Conservation (phyloP, 2,797 vertebrate genomes). For the Neosilurus mollespiculum region DNA sequence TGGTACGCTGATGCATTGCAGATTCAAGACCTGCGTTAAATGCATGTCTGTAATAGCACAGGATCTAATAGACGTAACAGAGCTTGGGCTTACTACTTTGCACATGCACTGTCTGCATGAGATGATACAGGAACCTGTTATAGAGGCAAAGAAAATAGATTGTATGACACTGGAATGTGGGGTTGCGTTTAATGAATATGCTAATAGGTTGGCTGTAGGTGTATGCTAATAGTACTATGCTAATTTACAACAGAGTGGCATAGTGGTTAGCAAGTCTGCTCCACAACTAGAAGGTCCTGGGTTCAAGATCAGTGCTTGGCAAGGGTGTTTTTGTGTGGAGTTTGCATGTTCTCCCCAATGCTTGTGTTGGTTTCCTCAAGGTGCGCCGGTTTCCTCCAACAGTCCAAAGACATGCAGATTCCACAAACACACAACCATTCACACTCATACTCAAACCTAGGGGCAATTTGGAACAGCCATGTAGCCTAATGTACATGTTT, state of each 20-base stretch:
- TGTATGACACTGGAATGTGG: neutral
- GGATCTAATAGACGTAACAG: slow-evolving; percentile 14
- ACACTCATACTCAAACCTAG: too few relatives aligned
- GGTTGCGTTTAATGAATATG: slow-evolving; percentile 14
- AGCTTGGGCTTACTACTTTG: slow-evolving; percentile 4
- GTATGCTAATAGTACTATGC: slow-evolving; percentile 8
- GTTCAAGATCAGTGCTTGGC: too few relatives aligned
- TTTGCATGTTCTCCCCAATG: too few relatives aligned
- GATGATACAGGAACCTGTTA: slow-evolving; percentile 27
- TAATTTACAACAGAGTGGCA: neutral
- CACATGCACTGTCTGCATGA: slow-evolving; percentile 47
- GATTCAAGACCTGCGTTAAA: slow-evolving; percentile 35
- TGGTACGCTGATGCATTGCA: slow-evolving; percentile 45
- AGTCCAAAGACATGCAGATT: too few relatives aligned
- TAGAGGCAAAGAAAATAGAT: slow-evolving; percentile 20
- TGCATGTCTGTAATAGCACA: slow-evolving; percentile 39
- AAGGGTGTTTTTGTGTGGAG: too few relatives aligned
- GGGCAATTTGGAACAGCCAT: too few relatives aligned
- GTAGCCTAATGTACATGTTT: too few relatives aligned
- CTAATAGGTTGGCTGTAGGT: neutral
- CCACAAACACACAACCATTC: too few relatives aligned
- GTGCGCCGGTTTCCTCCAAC: too few relatives aligned
- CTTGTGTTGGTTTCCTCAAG: too few relatives aligned
- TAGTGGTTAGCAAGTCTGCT: too few relatives aligned
- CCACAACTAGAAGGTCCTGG: too few relatives aligned